phyloP scores from a whole-genome alignment of 2,888 invertebrate species.

The Masnerella sp. region DNA sequence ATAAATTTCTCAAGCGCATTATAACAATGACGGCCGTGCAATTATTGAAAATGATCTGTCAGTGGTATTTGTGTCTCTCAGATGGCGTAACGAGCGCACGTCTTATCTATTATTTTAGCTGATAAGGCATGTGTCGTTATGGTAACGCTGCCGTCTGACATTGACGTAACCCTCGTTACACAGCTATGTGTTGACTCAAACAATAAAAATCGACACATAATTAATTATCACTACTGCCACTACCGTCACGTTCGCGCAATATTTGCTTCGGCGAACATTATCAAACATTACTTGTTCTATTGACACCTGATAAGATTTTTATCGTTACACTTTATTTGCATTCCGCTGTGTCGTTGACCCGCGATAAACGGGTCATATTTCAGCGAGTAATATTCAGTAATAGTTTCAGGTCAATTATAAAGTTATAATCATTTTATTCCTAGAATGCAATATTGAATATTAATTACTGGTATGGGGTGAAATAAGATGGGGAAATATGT shows the following conservation, averaged over 20 bases:
- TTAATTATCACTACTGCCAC: conserved; percentile 30
- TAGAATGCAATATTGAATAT: too few relatives aligned
- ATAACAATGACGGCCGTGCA: conserved; percentile 23
- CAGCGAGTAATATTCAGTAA: not conserved
- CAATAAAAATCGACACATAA: conserved; percentile 33
- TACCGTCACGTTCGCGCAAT: not conserved
- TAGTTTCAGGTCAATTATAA: too few relatives aligned
- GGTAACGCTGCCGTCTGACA: conserved; percentile 43
- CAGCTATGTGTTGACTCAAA: conserved; percentile 20
- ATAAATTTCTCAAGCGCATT: conserved; percentile 25
- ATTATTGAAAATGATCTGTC: conserved; percentile 48
- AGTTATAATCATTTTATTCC: too few relatives aligned
- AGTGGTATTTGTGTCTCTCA: conserved; percentile 31
- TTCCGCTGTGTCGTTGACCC: too few relatives aligned
- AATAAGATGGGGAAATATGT: too few relatives aligned
- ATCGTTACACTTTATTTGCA: too few relatives aligned
- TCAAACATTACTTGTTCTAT: not conserved
- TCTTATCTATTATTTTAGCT: conserved; percentile 54
- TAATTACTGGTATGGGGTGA: too few relatives aligned
- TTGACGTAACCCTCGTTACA: conserved; percentile 50
- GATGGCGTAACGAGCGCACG: conserved; percentile 26
- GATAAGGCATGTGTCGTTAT: conserved; percentile 53
- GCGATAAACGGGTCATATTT: too few relatives aligned
- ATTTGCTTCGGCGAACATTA: conserved; percentile 8
- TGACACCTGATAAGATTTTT: conserved; percentile 4